Base-by-base conservation (phyloP, 2,888 invertebrate species). In the Automeris io region DNA sequence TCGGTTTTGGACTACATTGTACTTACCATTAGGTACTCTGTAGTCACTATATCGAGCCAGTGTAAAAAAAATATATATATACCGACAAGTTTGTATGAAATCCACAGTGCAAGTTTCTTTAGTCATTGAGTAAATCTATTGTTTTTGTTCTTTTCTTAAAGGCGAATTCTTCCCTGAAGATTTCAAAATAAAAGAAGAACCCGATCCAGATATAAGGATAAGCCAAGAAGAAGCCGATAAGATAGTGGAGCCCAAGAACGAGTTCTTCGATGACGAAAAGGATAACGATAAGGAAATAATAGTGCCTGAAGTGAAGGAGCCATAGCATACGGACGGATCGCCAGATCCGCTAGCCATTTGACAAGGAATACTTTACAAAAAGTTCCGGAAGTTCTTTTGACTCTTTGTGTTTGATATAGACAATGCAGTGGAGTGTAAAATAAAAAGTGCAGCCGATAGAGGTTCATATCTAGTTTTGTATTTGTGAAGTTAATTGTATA, bases 231-330 rank as follows among this genome's bases (percentile, higher is more conserved):
- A 96, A 21, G 91, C 93, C 0, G 96, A 96, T 64, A 93, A 93
- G 65, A 89, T 92, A 62, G 90, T 96, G 0, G 96, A 96, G 42
- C 89, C 93, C 0, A 91, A 92, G 49, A 96, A 95, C 67, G 97
- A 97, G 73, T 97, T 95, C 83, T 97, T 92, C 57, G 93, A 96
- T 37, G 95, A 95, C 1, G 96, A 97, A 37, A 94, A 94, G 51
- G 96, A 96, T 75, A 93, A 96, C 55, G 97, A 96, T 56, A 93
- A 92, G 70, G 90, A 91, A 47, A 68, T n/a, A n/a, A n/a, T 77
- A 1, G 78, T 88, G 18, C 47, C 59, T 0, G 83, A 88, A 46
- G 75, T 48, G 3, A 78, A 80, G 61, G 82, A 79, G 6, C 68
- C 80, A 72, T 82, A 80, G 80, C 80, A 76, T 86, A 66, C 68